Evolutionary conservation across 1,140 invertebrate genomes (phyloP).

Genomic region (Brachionus manjavacas): DNA sequence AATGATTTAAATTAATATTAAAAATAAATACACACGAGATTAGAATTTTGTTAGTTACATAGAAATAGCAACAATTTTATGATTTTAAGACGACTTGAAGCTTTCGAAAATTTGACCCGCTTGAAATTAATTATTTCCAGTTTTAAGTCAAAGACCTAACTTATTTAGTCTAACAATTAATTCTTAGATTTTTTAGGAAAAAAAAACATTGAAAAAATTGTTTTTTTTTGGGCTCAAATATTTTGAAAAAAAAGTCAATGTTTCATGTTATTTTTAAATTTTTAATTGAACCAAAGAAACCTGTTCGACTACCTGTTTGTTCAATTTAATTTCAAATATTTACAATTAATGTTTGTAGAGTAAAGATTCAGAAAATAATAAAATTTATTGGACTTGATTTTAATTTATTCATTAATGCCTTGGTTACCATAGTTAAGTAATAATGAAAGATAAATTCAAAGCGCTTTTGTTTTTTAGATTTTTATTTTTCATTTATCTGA

Average conservation of each 20-base stretch:
- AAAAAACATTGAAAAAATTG: not conserved
- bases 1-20: not conserved
- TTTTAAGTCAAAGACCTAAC: not conserved
- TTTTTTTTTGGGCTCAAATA: not conserved
- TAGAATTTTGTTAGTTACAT: slow-evolving; percentile 1
- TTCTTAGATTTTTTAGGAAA: not conserved
- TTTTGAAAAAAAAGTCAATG: not conserved
- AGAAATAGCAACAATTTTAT: not conserved
- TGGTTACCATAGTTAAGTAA: slow-evolving; percentile 32
- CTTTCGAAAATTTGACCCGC: not conserved
- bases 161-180: not conserved
- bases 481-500: not conserved
- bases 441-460: slow-evolving; percentile 20
- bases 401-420: slow-evolving; percentile 7
- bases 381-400: not conserved
- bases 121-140: not conserved
- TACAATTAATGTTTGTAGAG: slow-evolving; percentile 29
- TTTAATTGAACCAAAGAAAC: not conserved
- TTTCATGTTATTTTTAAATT: not conserved
- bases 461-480: not conserved
- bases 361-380: not conserved
- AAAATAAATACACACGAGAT: slow-evolving; percentile 1
- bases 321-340: slow-evolving; percentile 13
- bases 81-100: not conserved
- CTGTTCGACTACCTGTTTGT: not conserved